Evolutionary conservation across 2,888 invertebrate species (phyloP).

Genomic region (Leptinotarsa rubiginosa): DNA sequence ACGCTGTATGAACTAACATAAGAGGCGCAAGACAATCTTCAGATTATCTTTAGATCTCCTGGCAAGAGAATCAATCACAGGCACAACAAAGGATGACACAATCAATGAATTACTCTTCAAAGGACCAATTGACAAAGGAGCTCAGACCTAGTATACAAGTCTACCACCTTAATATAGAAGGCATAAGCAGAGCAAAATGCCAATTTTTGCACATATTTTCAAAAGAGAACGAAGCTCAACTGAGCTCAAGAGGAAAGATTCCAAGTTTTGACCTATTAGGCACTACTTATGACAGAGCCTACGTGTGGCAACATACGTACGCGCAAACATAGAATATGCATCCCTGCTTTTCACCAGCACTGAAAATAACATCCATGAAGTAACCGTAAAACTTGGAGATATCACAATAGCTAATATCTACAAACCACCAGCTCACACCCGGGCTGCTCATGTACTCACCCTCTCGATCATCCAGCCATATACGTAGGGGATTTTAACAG

Average conservation of each 20-base stretch:
- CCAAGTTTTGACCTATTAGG: too few relatives aligned
- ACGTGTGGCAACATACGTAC: too few relatives aligned
- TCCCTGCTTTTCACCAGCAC: too few relatives aligned
- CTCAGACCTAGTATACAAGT: background rate
- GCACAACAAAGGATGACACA: background rate
- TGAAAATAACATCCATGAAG: too few relatives aligned
- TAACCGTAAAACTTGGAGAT: too few relatives aligned
- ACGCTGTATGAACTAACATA: conserved; percentile 23
- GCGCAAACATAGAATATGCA: too few relatives aligned
- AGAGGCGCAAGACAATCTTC: background rate
- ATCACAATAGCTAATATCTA: too few relatives aligned
- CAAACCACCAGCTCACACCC: too few relatives aligned
- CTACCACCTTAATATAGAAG: conserved; percentile 2
- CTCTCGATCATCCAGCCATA: too few relatives aligned
- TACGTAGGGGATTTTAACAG: too few relatives aligned
- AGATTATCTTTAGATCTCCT: background rate
- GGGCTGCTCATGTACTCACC: too few relatives aligned
- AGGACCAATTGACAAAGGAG: background rate
- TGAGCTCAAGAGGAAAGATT: background rate
- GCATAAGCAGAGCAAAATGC: conserved; percentile 15
- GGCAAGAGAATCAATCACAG: background rate
- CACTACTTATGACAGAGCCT: too few relatives aligned
- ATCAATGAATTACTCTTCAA: background rate
- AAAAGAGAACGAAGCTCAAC: background rate
- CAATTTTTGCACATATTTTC: background rate